These are phyloP conservation scores for Cancer borealis DNA, from an alignment of 2,888 invertebrate species.

Conservation along the genomic window DNA sequence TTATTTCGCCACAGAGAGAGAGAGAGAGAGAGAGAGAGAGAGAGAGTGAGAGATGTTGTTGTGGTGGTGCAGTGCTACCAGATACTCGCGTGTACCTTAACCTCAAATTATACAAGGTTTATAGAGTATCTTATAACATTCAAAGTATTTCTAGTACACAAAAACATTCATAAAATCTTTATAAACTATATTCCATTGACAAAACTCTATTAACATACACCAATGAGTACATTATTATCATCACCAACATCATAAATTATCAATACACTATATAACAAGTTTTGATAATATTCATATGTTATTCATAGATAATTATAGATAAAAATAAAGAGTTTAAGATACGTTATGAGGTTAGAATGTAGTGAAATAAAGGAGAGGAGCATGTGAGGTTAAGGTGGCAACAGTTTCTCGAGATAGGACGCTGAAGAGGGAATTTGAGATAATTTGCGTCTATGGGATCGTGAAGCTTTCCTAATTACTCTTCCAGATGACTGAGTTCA, in stretches of 20 bases:
- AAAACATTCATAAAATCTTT: background rate
- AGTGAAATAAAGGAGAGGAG: background rate
- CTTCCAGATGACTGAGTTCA: constrained; percentile 17
- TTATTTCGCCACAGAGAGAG: too few relatives aligned
- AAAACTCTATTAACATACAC: background rate
- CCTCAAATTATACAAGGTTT: background rate
- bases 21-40: background rate
- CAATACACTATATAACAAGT: background rate
- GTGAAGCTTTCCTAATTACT: background rate
- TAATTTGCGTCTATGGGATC: background rate
- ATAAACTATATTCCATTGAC: background rate
- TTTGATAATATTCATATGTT: too few relatives aligned
- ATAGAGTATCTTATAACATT: background rate
- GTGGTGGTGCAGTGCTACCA: background rate
- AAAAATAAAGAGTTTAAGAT: too few relatives aligned
- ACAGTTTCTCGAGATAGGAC: background rate
- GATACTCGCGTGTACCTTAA: background rate
- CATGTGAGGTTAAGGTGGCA: background rate
- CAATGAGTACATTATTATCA: background rate
- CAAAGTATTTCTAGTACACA: background rate
- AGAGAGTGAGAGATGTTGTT: background rate
- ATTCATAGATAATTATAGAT: too few relatives aligned
- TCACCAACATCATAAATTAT: background rate
- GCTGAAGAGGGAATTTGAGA: background rate
- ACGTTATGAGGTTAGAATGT: too few relatives aligned